Conservation (phyloP, 2,888 invertebrate genomes). For the Hesperia comma region DNA sequence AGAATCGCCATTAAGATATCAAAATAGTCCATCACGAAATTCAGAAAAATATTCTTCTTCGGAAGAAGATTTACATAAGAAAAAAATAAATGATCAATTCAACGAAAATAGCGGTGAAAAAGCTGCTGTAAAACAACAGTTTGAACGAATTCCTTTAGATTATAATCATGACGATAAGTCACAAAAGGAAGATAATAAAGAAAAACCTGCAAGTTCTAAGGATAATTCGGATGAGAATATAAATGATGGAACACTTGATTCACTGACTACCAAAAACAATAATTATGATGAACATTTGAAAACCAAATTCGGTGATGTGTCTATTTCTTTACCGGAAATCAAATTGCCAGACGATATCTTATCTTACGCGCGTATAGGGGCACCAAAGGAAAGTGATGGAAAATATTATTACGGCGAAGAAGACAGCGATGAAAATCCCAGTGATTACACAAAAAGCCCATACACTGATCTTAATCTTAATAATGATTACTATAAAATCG, state of each 20-base stretch:
- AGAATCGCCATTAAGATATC: conserved; percentile 40
- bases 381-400: conserved; percentile 50
- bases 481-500: conserved; percentile 36
- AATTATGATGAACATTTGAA: conserved; percentile 70
- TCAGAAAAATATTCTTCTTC: conserved; percentile 13
- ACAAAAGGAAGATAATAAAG: conserved; percentile 48
- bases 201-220: conserved; percentile 40
- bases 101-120: conserved; percentile 47
- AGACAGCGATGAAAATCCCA: conserved; percentile 45
- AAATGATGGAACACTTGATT: conserved; percentile 57
- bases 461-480: conserved; percentile 47
- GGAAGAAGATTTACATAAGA: conserved; percentile 33
- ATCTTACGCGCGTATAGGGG: conserved; percentile 59
- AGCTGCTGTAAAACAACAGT: conserved; percentile 70
- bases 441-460: conserved; percentile 48
- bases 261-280: conserved; percentile 54
- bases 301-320: conserved; percentile 70
- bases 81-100: conserved; percentile 32
- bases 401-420: conserved; percentile 55
- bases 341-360: conserved; percentile 77
- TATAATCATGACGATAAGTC: conserved; percentile 62
- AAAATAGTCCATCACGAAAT: conserved; percentile 23
- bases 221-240: conserved; percentile 43
- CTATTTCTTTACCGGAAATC: conserved; percentile 76
- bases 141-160: conserved; percentile 76